These are phyloP conservation scores for Muscina levida DNA, from an alignment of 2,888 invertebrate genomes.

Conservation along the genomic window DNA sequence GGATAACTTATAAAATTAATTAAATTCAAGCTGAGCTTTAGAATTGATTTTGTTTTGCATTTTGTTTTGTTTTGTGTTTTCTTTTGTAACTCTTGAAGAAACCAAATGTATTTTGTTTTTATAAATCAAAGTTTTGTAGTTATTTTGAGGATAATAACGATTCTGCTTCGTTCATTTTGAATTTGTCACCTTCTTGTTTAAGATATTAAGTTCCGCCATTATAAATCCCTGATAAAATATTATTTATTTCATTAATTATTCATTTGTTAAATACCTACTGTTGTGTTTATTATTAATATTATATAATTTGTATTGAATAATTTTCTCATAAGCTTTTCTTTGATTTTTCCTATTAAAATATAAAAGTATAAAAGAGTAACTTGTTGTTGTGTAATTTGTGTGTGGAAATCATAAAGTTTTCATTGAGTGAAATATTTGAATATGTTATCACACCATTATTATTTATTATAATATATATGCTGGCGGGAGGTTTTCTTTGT, in stretches of 20 bases:
- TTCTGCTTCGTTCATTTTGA: conserved; percentile 59
- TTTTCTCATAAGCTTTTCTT: conserved; percentile 55
- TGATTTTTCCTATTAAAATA: conserved; percentile 64
- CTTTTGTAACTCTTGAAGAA: conserved; percentile 14
- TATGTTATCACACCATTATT: conserved; percentile 77
- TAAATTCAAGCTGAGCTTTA: conserved; percentile 27
- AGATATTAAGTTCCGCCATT: conserved; percentile 62
- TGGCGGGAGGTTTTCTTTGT: conserved; percentile 78
- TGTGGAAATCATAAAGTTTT: conserved; percentile 36
- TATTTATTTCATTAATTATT: conserved; percentile 45
- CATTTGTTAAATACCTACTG: conserved; percentile 54
- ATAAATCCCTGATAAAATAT: conserved; percentile 75
- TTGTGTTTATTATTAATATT: conserved; percentile 47
- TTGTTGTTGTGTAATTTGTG: conserved; percentile 46
- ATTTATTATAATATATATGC: conserved; percentile 69
- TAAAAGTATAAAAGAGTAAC: conserved; percentile 70
- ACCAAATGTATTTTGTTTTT: conserved; percentile 43
- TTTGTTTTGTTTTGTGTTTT: conserved; percentile 22
- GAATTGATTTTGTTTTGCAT: conserved; percentile 43
- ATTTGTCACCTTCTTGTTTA: conserved; percentile 54
- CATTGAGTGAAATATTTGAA: conserved; percentile 59
- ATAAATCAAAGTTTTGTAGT: conserved; percentile 41
- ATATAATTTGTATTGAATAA: conserved; percentile 48
- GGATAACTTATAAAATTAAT: conserved; percentile 49
- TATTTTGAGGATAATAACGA: conserved; percentile 22